phyloP scores from a whole-genome alignment of 37 sponge, comb jelly and placozoan species.

The Petrosia ficiformis region DNA sequence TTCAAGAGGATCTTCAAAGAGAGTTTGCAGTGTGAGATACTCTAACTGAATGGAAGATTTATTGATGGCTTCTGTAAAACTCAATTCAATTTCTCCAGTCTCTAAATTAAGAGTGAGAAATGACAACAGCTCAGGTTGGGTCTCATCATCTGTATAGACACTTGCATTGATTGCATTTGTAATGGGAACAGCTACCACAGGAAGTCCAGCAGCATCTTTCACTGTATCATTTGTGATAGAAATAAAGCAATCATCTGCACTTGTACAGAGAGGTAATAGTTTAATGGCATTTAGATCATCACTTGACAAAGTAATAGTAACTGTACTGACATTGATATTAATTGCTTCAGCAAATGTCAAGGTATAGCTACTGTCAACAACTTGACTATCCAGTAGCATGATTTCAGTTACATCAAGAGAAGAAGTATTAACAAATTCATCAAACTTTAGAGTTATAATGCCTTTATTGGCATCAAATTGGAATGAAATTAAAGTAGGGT shows the following conservation, averaged over 20 bases:
- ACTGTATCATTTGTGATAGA: constrained; percentile 59
- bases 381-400: constrained; percentile 55
- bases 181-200: constrained; percentile 35
- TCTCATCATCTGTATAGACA: constrained; percentile 48
- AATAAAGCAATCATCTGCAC: constrained; percentile 51
- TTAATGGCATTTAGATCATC: constrained; percentile 68
- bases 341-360: background rate
- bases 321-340: constrained; percentile 7
- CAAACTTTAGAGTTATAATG: constrained; percentile 59
- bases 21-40: constrained; percentile 54
- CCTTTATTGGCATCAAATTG: constrained; percentile 56
- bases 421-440: constrained; percentile 73
- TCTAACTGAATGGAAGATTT: constrained; percentile 32
- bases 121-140: constrained; percentile 54
- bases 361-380: constrained; percentile 47
- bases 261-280: constrained; percentile 54
- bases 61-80: constrained; percentile 79
- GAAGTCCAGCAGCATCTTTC: constrained; percentile 60
- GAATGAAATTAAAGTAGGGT: constrained; percentile 59
- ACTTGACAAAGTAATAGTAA: constrained; percentile 41
- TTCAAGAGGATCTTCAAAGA: constrained; percentile 78
- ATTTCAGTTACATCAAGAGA: constrained; percentile 51
- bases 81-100: constrained; percentile 47
- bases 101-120: constrained; percentile 52
- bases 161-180: constrained; percentile 61